Evolutionary conservation across 1,140 invertebrate genomes (phyloP), one percentile per base, ranked within the genome.

Genomic region (Phortica variegata): DNA sequence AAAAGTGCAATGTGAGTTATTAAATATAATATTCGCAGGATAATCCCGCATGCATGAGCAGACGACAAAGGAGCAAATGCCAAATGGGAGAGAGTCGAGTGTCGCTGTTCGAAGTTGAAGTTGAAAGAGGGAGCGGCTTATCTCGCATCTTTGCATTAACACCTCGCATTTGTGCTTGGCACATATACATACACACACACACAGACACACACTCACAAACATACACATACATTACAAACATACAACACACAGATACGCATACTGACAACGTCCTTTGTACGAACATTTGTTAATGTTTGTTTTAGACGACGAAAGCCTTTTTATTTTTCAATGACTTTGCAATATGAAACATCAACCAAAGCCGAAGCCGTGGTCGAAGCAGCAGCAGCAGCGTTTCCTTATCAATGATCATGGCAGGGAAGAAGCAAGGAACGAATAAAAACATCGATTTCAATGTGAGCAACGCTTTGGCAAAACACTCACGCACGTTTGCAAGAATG

Each of bases 1-100:
- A 36, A 48, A 46, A 43, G 47, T 48, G 52, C 18, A 26, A n/a
- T 47, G 43, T 20, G 51, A 65, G 63, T 68, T 68, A 68, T 68
- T 68, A 68, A 68, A 68, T 63, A 69, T 54, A 68, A 68, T 68
- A 68, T 68, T 68, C 46, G 63, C 52, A 50, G 60, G 65, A 49
- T 63, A 58, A 68, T 56, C 60, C 58, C 23, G 5, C 10, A 26
- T 26, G 10, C 23, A 26, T 10, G 23, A 26, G 10, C 23, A 26
- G 10, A 26, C 23, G 10, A 5, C 23, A 26, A 26, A 26, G 5
- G 49, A 5, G 33, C 31, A 49, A 37, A 52, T 56, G 34, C 40
- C 36, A 46, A 42, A 37, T 54, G 53, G 42, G 49, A 37, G 56
- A 23, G 36, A 29, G 17, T 33, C 17, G 16, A 34, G 8, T 34